Evolutionary conservation across 2,888 invertebrate genomes (phyloP).

Genomic region (Ochlodes sylvanus): DNA sequence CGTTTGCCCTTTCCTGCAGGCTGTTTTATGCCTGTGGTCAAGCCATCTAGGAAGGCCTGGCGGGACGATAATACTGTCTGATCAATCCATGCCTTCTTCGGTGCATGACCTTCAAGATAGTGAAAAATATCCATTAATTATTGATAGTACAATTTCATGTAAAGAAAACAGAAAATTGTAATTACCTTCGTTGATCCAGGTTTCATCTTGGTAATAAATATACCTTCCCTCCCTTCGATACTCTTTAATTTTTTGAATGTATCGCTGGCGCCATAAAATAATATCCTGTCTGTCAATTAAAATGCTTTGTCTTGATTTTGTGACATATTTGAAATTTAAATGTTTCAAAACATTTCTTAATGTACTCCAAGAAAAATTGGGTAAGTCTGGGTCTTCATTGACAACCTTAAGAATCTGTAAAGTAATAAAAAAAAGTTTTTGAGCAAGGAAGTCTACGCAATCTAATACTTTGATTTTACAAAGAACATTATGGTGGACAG

Average conservation of each 20-base stretch:
- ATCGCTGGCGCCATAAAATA: constrained; percentile 44
- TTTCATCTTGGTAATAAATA: constrained; percentile 43
- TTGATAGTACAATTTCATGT: constrained; percentile 39
- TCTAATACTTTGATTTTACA: constrained; percentile 40
- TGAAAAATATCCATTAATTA: constrained; percentile 39
- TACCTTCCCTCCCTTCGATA: constrained; percentile 42
- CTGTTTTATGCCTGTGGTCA: constrained; percentile 44
- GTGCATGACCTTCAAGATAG: constrained; percentile 43
- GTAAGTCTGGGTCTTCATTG: constrained; percentile 44
- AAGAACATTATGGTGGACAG: constrained; percentile 41
- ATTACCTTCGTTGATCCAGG: constrained; percentile 42
- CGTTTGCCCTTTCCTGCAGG: constrained; percentile 42
- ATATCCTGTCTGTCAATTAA: constrained; percentile 42
- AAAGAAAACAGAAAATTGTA: constrained; percentile 41
- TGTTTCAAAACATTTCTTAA: constrained; percentile 41
- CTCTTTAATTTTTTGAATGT: constrained; percentile 41
- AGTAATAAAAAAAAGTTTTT: constrained; percentile 38
- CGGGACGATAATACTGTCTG: constrained; percentile 41
- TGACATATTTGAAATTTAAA: constrained; percentile 41
- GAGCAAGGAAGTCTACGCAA: background rate
- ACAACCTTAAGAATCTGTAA: constrained; percentile 46
- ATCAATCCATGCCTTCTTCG: constrained; percentile 44
- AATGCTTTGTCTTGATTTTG: constrained; percentile 41
- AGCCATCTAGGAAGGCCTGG: constrained; percentile 46
- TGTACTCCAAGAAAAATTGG: constrained; percentile 42